These are phyloP conservation scores for Poeciliopsis gracilis DNA, from an alignment of 2,797 vertebrate species.

Conservation along the genomic window DNA sequence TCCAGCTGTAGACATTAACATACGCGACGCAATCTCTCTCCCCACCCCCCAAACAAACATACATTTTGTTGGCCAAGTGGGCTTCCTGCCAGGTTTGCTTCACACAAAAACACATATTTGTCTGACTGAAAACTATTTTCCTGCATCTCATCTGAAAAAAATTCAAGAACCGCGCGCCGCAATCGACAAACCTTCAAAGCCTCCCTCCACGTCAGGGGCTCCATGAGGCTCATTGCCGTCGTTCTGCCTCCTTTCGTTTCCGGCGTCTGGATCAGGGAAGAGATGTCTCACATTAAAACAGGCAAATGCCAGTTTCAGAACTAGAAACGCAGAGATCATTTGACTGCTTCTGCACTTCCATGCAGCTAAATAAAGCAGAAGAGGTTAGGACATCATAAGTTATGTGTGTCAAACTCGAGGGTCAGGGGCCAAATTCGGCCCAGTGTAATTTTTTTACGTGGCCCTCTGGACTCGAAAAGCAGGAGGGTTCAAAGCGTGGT, in stretches of 20 bases:
- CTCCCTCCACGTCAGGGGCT: background rate
- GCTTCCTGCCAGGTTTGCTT: constrained; percentile 1
- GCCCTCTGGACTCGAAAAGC: no score
- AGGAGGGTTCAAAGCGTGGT: no score
- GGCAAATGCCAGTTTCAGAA: background rate
- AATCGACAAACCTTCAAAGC: constrained; percentile 32
- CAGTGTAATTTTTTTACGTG: no score
- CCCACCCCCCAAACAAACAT: background rate
- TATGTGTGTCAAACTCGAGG: no score
- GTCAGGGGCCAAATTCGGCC: no score
- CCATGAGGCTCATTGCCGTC: constrained; percentile 14
- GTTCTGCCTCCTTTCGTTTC: constrained; percentile 30
- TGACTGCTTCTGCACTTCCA: background rate
- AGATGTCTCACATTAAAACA: constrained; percentile 34
- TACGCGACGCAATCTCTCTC: background rate
- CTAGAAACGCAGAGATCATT: background rate
- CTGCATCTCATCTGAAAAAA: constrained; percentile 1
- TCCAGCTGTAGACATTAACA: constrained; percentile 14
- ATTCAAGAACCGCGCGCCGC: background rate
- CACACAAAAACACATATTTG: constrained; percentile 14
- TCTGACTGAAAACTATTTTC: constrained; percentile 9
- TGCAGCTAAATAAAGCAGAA: background rate
- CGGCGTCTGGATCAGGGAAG: constrained; percentile 31
- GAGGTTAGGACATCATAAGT: background rate
- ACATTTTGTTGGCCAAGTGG: constrained; percentile 12